Evolutionary conservation across 1,140 invertebrate genomes (phyloP).

Genomic region (Pogonognathellus flavescens): DNA sequence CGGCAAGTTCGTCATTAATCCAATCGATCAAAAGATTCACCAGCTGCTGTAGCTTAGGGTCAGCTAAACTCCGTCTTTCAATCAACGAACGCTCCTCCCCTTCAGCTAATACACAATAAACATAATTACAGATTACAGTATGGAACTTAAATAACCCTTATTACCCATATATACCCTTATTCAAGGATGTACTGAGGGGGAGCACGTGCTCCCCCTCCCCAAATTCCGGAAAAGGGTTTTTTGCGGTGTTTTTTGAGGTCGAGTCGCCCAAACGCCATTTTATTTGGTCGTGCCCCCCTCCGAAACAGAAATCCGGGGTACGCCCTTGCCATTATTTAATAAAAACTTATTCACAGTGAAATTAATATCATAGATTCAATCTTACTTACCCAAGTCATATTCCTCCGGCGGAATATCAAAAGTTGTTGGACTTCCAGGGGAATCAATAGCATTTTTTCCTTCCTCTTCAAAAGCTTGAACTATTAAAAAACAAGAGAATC

Average conservation of each 20-base stretch:
- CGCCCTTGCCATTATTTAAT: too few species aligned
- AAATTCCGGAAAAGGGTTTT: too few species aligned
- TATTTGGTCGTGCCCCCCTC: too few species aligned
- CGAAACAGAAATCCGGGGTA: too few species aligned
- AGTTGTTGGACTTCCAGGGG: constrained; percentile 86
- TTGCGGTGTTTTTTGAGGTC: too few species aligned
- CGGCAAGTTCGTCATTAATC: constrained; percentile 98
- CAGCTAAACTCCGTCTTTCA: constrained; percentile 86
- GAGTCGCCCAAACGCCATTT: too few species aligned
- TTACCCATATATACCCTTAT: too few species aligned
- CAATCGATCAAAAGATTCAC: constrained; percentile 93
- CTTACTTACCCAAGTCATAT: constrained; percentile 84
- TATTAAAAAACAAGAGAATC: constrained; percentile 70
- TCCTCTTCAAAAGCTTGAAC: constrained; percentile 96
- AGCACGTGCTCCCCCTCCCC: too few species aligned
- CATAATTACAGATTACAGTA: too few species aligned
- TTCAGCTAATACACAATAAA: constrained; percentile 78
- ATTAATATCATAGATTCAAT: neutral
- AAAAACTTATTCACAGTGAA: too few species aligned
- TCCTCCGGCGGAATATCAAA: constrained; percentile 92
- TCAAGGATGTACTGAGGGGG: too few species aligned
- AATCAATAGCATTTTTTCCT: constrained; percentile 97
- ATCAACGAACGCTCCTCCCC: constrained; percentile 98
- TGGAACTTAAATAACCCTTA: too few species aligned
- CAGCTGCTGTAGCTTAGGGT: constrained; percentile 89